These are phyloP conservation scores for Aphrophora alni DNA, from an alignment of 2,888 invertebrate species.

Conservation along the genomic window DNA sequence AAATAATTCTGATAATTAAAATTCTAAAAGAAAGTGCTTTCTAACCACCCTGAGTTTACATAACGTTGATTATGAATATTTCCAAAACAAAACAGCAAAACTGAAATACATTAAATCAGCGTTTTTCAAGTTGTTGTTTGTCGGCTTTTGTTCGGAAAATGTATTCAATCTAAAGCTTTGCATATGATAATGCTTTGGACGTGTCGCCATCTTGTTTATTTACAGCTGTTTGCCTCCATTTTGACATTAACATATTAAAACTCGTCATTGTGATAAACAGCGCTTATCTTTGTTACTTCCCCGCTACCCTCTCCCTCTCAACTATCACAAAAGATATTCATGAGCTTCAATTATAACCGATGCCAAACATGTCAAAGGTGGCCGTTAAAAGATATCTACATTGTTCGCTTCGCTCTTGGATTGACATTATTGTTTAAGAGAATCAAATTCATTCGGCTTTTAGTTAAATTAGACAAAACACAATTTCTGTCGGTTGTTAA, in stretches of 20 bases:
- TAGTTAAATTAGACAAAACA: background rate
- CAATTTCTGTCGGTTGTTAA: background rate
- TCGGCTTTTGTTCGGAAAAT: background rate
- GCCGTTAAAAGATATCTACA: background rate
- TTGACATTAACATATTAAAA: conserved; percentile 38
- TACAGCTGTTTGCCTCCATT: conserved; percentile 26
- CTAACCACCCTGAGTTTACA: background rate
- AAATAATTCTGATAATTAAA: background rate
- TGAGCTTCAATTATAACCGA: background rate
- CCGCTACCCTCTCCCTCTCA: background rate
- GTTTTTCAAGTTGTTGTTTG: background rate
- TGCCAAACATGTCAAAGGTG: background rate
- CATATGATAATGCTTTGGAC: background rate
- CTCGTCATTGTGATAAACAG: conserved; percentile 10
- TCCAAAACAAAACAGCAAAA: background rate
- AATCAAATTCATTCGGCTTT: background rate
- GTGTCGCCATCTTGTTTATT: conserved; percentile 30
- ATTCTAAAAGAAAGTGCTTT: conserved; percentile 4
- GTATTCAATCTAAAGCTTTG: background rate
- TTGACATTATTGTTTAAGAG: background rate
- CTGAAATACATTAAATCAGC: background rate
- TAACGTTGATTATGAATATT: background rate
- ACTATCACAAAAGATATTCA: background rate
- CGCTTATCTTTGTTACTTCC: background rate
- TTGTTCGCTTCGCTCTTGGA: background rate